Percentiles rank a stretch among this genome's conserved stretches.
Evolutionary conservation across 1,140 invertebrate species (phyloP).

Genomic region (Penaeus vannamei): DNA sequence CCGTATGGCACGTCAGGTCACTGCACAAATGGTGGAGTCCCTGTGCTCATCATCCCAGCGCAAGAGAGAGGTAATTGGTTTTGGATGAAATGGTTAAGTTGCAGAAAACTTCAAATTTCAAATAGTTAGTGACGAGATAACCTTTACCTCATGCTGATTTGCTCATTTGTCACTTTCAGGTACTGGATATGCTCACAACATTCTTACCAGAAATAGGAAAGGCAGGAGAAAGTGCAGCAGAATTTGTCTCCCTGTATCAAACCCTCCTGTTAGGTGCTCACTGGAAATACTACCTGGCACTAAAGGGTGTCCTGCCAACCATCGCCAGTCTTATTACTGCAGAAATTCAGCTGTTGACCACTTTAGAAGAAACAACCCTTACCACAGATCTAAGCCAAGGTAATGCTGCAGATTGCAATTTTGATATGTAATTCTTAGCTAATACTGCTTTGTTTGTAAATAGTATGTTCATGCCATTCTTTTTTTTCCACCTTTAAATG

Average conservation of each 20-base stretch:
- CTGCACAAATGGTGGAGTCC: slow-evolving; percentile 89
- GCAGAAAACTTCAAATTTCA: not conserved
- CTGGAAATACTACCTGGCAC: slow-evolving; percentile 73
- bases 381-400: slow-evolving; percentile 95
- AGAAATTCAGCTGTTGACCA: slow-evolving; percentile 89
- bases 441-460: not conserved
- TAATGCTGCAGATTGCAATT: slow-evolving; percentile 65
- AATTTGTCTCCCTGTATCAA: slow-evolving; percentile 90
- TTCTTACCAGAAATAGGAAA: slow-evolving; percentile 88
- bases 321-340: slow-evolving; percentile 88
- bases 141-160: slow-evolving; percentile 5
- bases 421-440: not conserved
- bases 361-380: slow-evolving; percentile 89
- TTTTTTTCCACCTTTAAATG: not conserved
- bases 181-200: slow-evolving; percentile 88
- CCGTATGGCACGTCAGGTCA: slow-evolving; percentile 87
- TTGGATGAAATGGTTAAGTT: not conserved
- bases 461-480: not conserved
- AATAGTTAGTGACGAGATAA: not conserved
- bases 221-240: slow-evolving; percentile 92
- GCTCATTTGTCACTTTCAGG: slow-evolving; percentile 71
- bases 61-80: slow-evolving; percentile 69
- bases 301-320: slow-evolving; percentile 84
- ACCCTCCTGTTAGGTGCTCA: slow-evolving; percentile 77
- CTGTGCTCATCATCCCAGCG: slow-evolving; percentile 76